Conservation (phyloP, 2,113 vertebrate genomes). For the Formicarius rufipectus region DNA sequence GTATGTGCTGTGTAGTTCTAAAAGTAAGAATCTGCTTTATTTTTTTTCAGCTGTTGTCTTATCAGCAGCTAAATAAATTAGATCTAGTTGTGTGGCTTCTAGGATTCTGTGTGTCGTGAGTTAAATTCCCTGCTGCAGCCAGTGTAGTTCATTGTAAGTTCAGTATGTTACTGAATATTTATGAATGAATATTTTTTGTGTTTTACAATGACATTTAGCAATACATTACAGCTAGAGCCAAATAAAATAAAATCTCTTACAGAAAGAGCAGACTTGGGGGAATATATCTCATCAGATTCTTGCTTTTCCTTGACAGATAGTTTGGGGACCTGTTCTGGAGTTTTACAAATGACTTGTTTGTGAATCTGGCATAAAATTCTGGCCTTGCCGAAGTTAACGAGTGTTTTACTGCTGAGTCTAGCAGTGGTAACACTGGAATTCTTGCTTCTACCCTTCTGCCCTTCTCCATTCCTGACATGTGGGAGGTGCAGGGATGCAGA, state of each 20-base stretch:
- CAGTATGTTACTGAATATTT: constrained; percentile 65
- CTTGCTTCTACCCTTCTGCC: background rate
- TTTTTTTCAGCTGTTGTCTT: background rate
- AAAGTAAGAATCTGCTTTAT: background rate
- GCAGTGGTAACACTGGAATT: background rate
- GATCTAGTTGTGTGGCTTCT: background rate
- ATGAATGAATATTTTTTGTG: constrained; percentile 55
- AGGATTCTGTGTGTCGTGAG: constrained; percentile 4
- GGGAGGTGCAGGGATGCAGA: background rate
- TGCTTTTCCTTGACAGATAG: constrained; percentile 28
- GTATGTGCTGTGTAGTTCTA: background rate
- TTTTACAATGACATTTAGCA: constrained; percentile 58
- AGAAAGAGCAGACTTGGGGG: constrained; percentile 22
- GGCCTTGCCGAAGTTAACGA: constrained; percentile 6
- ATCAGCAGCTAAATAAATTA: background rate
- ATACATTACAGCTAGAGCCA: constrained; percentile 38
- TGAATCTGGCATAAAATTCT: constrained; percentile 4
- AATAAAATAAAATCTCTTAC: constrained; percentile 53
- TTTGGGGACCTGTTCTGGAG: constrained; percentile 34
- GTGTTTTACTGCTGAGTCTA: background rate
- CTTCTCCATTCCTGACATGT: background rate
- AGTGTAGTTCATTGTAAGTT: constrained; percentile 56
- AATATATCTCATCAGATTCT: background rate
- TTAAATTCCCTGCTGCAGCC: constrained; percentile 38
- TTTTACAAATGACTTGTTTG: constrained; percentile 15